Evolutionary conservation across 2,113 vertebrate species (phyloP), one percentile per base, ranked within the genome.

Genomic region (Leiothrix lutea): DNA sequence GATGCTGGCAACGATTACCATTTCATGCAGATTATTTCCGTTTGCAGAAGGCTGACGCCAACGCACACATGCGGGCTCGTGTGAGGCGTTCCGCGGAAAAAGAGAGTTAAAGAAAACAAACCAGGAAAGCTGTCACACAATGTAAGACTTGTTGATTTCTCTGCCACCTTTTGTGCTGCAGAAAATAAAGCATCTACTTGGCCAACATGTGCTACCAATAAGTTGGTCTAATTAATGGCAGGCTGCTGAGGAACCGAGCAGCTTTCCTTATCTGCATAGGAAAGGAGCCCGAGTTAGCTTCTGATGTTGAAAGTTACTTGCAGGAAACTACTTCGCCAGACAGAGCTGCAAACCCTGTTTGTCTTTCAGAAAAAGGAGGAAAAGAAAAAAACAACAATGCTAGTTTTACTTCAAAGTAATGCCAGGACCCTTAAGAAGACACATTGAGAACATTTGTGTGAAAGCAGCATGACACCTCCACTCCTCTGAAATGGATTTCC

Each of bases 161-260:
- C 98, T 95, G 90, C 96, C 97, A 98, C 98, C 98, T 98, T 98
- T 98, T 96, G 95, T 89, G 97, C 96, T 97, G 97, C 94, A 95
- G 95, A 94, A 98, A 98, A 98, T 95, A 98, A 97, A 96, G 87
- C 86, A 87, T 95, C 84, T 92, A 85, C 92, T 97, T 64, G 3
- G 70, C 90, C 94, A 82, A 97, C 98, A 98, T 97, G 94, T 98
- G 98, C 97, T 98, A 97, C 97, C 98, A 98, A 98, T 99, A 97
- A 98, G 94, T 64, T 69, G 53, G 51, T 89, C 72, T 98, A 98
- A 98, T 98, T 97, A 98, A 98, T 64, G 94, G 95, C 98, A 98
- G 98, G 86, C 93, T 38, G 56, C 89, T 78, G 92, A 72, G 95
- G 78, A 86, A n/a, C 18, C 0, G 0, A 90, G 92, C 64, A 40